A percentile compares a stretch with the other conserved stretches of the same genome.
These are phyloP conservation scores for Steatornis caripensis DNA, from an alignment of 2,113 vertebrate genomes.

Conservation along the genomic window DNA sequence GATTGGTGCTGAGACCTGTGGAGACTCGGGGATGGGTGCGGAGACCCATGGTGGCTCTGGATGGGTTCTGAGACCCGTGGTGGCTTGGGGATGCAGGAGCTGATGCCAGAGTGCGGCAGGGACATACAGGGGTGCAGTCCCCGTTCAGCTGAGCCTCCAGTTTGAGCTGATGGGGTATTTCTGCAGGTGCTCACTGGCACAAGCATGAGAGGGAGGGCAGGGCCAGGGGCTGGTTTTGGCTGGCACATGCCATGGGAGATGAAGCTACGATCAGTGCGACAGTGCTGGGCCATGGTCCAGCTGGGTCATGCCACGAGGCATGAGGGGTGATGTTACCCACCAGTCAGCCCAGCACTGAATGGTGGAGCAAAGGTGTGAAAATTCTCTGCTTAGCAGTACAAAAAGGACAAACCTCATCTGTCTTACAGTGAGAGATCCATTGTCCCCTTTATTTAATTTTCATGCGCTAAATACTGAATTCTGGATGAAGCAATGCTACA, in stretches of 20 bases:
- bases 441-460: background rate
- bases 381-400: background rate
- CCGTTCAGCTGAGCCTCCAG: fast-evolving
- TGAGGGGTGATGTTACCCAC: fast-evolving
- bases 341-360: fast-evolving
- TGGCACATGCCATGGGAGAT: background rate
- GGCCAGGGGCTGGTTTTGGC: background rate
- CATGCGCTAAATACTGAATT: background rate
- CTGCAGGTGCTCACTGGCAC: background rate
- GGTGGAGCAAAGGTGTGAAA: background rate
- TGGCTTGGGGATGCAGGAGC: background rate
- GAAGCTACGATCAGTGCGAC: fast-evolving
- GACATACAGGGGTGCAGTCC: fast-evolving
- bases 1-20: background rate
- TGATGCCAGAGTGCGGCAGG: background rate
- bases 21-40: background rate
- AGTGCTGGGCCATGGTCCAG: fast-evolving
- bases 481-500: background rate
- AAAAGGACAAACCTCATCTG: background rate
- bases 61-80: background rate
- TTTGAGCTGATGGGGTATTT: background rate
- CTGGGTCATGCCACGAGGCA: fast-evolving
- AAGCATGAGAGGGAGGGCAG: fast-evolving
- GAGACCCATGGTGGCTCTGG: background rate
- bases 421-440: background rate